These are phyloP conservation scores for Drosophila rubida DNA, from an alignment of 2,888 invertebrate genomes.

Conservation along the genomic window DNA sequence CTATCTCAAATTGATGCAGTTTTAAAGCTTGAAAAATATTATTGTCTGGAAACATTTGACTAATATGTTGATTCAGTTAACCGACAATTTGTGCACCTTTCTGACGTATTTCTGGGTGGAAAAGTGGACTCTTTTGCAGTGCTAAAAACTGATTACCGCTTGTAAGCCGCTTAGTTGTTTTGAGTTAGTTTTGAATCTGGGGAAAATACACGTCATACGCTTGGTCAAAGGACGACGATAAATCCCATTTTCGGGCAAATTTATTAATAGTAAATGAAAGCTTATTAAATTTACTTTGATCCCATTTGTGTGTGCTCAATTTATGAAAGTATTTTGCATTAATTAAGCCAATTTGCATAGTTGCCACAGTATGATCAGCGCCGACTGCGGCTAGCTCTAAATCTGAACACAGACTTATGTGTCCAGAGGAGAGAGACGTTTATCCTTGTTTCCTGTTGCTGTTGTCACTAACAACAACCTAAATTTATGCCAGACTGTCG, in stretches of 20 bases:
- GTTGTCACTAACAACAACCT: conserved; percentile 11
- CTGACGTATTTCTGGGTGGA: neutral
- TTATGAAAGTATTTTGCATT: conserved; percentile 64
- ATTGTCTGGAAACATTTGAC: too few relatives aligned
- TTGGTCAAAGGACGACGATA: neutral
- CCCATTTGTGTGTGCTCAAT: conserved; percentile 54
- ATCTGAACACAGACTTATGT: conserved; percentile 4
- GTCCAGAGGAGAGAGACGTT: too few relatives aligned
- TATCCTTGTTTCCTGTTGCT: neutral
- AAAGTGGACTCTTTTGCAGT: neutral
- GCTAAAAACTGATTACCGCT: conserved; percentile 4
- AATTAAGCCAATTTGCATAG: conserved; percentile 68
- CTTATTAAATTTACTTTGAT: conserved; percentile 61
- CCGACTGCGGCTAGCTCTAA: conserved; percentile 3
- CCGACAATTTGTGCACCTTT: neutral
- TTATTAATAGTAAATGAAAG: conserved; percentile 33
- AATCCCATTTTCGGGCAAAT: conserved; percentile 19
- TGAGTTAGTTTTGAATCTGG: conserved; percentile 6
- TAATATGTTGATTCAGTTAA: neutral
- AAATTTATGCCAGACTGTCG: conserved; percentile 49
- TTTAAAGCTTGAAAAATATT: neutral
- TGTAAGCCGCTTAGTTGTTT: conserved; percentile 37
- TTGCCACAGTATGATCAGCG: conserved; percentile 31
- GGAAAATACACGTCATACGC: neutral
- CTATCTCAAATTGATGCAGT: neutral